Conservation (phyloP, 2,888 invertebrate species). For the Drosophila suboccidentalis region DNA sequence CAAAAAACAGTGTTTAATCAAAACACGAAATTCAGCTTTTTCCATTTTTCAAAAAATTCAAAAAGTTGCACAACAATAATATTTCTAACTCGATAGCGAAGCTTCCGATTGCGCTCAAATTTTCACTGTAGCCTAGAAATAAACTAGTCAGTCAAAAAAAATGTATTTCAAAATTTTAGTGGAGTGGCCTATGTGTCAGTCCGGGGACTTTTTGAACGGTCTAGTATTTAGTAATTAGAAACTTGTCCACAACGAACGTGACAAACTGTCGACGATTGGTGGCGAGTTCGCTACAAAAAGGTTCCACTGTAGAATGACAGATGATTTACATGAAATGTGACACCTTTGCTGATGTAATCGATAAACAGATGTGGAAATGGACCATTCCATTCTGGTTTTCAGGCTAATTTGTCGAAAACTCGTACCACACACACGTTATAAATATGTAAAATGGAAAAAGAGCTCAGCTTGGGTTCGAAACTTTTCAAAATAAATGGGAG, state of each 20-base stretch:
- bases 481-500: slow-evolving; percentile 22
- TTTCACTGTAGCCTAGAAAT: too few relatives aligned
- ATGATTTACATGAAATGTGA: slow-evolving; percentile 7
- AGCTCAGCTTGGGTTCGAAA: slow-evolving; percentile 15
- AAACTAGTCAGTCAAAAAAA: too few relatives aligned
- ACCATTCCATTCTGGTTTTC: slow-evolving; percentile 5
- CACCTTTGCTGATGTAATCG: slow-evolving; percentile 15
- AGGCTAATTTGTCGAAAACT: slow-evolving; percentile 4
- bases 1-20: too few relatives aligned
- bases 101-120: too few relatives aligned
- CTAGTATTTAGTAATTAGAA: not conserved
- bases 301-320: not conserved
- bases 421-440: slow-evolving; percentile 10
- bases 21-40: too few relatives aligned
- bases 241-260: not conserved
- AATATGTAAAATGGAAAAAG: not conserved
- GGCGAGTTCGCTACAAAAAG: not conserved
- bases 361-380: slow-evolving; percentile 18
- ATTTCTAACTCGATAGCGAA: too few relatives aligned
- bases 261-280: not conserved
- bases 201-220: too few relatives aligned
- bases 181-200: too few relatives aligned
- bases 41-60: too few relatives aligned
- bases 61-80: too few relatives aligned
- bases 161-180: too few relatives aligned